Conservation (phyloP, 2,797 vertebrate species). For the Nyctalus aviator region DNA sequence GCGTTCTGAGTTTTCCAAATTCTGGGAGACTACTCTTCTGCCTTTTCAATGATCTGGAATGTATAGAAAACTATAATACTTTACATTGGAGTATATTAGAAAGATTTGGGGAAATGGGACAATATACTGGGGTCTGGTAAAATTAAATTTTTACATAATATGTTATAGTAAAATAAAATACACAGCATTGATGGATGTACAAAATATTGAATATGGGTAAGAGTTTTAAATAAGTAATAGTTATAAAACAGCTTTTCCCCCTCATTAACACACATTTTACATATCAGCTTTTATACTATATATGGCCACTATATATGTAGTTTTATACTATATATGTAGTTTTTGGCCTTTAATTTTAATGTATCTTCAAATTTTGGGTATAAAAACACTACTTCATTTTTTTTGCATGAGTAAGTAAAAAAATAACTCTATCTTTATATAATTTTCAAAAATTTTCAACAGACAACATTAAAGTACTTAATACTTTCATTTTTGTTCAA, state of each 20-base stretch:
- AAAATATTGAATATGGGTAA: neutral
- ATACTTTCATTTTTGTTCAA: neutral
- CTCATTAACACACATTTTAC: neutral
- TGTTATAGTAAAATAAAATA: neutral
- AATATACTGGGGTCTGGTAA: neutral
- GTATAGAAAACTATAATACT: neutral
- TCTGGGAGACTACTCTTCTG: neutral
- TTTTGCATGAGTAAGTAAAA: neutral
- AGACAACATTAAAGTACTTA: neutral
- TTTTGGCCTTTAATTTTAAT: slow-evolving; percentile 26
- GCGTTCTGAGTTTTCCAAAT: neutral
- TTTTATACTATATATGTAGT: neutral
- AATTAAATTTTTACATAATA: neutral
- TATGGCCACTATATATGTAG: too few species aligned
- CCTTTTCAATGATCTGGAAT: neutral
- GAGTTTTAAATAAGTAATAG: neutral
- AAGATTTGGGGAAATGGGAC: neutral
- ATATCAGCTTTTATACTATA: neutral
- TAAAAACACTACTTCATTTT: neutral
- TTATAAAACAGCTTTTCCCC: neutral
- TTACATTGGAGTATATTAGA: neutral
- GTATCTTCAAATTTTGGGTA: neutral
- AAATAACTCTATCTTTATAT: neutral
- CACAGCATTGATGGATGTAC: neutral
- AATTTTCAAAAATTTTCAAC: neutral